Conservation (phyloP, 2,113 vertebrate species). For the Ailurus styani region DNA sequence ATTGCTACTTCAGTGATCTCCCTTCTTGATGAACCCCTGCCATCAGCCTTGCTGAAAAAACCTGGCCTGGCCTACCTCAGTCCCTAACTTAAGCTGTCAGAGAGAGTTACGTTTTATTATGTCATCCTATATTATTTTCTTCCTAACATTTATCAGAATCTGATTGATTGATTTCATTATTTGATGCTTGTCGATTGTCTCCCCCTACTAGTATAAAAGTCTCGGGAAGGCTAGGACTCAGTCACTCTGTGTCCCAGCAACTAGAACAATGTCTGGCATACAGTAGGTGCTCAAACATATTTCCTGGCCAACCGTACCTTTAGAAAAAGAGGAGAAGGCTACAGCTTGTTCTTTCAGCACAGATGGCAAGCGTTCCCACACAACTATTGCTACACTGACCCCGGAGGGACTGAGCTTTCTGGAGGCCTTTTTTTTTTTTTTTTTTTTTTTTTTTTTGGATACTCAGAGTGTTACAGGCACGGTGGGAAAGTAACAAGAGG, state of each 20-base stretch:
- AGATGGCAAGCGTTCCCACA: background rate
- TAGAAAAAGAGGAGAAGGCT: background rate
- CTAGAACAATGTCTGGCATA: background rate
- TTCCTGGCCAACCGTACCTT: background rate
- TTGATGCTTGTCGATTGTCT: background rate
- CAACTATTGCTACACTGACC: background rate
- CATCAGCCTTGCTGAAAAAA: background rate
- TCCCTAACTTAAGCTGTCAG: background rate
- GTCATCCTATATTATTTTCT: slow-evolving; percentile 17
- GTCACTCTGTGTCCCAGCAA: background rate
- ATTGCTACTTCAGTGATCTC: background rate
- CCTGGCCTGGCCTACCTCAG: background rate
- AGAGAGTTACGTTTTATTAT: background rate
- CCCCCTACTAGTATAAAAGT: background rate
- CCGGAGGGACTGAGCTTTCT: background rate
- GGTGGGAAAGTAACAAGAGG: background rate
- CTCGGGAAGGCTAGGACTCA: background rate
- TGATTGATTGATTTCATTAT: background rate
- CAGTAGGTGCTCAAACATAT: background rate
- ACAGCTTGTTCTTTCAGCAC: background rate
- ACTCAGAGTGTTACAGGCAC: background rate
- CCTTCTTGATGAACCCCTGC: background rate
- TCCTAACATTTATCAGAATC: background rate
- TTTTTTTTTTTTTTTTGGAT: background rate
- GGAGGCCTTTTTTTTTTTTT: background rate